phyloP scores from a whole-genome alignment of 1,140 invertebrate species.

The Thaumatotibia leucotreta region DNA sequence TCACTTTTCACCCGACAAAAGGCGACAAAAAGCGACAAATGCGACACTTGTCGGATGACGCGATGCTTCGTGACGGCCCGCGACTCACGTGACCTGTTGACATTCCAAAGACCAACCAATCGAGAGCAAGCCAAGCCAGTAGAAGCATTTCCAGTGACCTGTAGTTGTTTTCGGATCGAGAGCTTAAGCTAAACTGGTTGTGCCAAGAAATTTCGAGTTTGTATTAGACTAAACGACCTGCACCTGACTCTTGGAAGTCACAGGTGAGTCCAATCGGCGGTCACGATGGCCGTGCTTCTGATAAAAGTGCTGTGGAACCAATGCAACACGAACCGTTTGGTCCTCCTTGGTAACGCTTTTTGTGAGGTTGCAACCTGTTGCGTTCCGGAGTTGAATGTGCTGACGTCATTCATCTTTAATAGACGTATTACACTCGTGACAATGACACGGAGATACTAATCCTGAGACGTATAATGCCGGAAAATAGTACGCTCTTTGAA shows the following conservation, averaged over 20 bases:
- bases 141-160: not conserved
- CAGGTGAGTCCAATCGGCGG: constrained; percentile 1
- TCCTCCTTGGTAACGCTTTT: not conserved
- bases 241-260: constrained; percentile 4
- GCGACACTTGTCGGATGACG: constrained; percentile 27
- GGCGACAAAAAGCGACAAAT: constrained; percentile 20
- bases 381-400: not conserved
- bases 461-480: too few species aligned
- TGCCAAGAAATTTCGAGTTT: too few species aligned
- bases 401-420: not conserved
- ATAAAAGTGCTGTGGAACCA: constrained; percentile 1
- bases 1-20: constrained; percentile 30
- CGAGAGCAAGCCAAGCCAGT: not conserved
- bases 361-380: not conserved
- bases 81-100: constrained; percentile 35
- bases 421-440: not conserved
- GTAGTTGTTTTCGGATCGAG: not conserved
- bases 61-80: constrained; percentile 23
- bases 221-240: not conserved
- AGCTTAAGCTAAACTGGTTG: not conserved
- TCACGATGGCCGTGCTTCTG: not conserved
- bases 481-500: too few species aligned
- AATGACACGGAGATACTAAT: not conserved
- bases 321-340: not conserved
- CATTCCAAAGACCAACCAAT: not conserved